Conservation (phyloP, 2,113 vertebrate species). For the Desmodus rotundus region DNA sequence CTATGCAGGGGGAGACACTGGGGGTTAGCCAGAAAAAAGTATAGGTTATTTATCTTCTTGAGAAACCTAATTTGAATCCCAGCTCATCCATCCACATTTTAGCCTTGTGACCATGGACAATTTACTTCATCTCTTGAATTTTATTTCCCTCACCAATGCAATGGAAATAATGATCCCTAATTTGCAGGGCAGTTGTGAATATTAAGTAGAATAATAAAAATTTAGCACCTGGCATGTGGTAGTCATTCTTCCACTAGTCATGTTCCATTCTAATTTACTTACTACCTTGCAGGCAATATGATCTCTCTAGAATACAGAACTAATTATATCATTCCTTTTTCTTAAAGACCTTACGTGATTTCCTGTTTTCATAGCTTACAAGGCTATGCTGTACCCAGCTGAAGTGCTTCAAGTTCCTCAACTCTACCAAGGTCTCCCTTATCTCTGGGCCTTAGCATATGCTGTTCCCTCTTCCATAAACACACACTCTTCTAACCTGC, state of each 20-base stretch:
- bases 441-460: neutral
- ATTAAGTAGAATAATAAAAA: neutral
- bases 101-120: neutral
- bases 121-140: neutral
- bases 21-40: neutral
- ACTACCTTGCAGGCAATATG: neutral
- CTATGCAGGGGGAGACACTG: neutral
- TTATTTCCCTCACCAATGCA: slow-evolving; percentile 27
- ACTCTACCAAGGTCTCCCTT: neutral
- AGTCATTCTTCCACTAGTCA: neutral
- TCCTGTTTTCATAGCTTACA: neutral
- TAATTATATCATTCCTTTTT: neutral
- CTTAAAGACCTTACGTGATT: neutral
- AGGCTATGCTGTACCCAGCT: neutral
- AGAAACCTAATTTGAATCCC: neutral
- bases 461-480: neutral
- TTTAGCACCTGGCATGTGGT: neutral
- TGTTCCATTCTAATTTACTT: neutral
- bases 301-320: neutral
- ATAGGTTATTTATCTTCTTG: neutral
- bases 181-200: neutral
- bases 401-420: neutral
- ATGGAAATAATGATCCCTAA: neutral
- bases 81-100: neutral
- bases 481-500: neutral